These are phyloP conservation scores for Agrilus biguttatus DNA, from an alignment of 2,888 invertebrate species.

Conservation along the genomic window DNA sequence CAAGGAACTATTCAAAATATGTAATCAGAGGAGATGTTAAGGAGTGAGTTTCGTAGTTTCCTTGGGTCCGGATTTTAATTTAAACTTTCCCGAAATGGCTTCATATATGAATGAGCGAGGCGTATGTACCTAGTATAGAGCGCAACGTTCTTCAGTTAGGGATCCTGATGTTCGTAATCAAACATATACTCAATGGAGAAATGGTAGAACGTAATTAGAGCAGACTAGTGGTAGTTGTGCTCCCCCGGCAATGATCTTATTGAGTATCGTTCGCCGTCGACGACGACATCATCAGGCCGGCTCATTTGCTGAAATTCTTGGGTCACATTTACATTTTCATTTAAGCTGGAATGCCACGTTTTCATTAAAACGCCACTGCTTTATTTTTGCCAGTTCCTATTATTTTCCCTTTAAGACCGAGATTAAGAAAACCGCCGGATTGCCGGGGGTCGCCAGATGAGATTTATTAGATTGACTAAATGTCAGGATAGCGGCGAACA, in stretches of 20 bases:
- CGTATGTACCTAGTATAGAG: too few species aligned
- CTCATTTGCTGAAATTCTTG: conserved; percentile 21
- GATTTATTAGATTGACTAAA: too few species aligned
- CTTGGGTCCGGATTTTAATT: too few species aligned
- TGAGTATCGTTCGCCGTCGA: conserved; percentile 8
- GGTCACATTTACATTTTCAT: conserved; percentile 26
- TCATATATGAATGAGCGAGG: too few species aligned
- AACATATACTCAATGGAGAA: conserved; percentile 9
- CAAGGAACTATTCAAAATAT: too few species aligned
- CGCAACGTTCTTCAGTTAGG: too few species aligned
- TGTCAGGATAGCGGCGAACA: too few species aligned
- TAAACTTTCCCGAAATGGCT: too few species aligned
- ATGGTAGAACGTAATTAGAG: conserved; percentile 10
- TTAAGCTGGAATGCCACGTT: conserved; percentile 21
- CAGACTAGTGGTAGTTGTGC: conserved; percentile 9
- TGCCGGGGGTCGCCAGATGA: too few species aligned
- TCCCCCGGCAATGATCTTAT: conserved; percentile 19
- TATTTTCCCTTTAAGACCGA: conserved; percentile 14
- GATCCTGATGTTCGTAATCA: conserved; percentile 4
- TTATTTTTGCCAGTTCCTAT: conserved; percentile 16
- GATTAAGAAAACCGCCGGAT: conserved; percentile 6
- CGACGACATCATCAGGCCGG: conserved; percentile 7
- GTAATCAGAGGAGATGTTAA: too few species aligned
- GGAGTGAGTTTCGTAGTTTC: too few species aligned
- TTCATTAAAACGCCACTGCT: conserved; percentile 16